Evolutionary conservation across 2,113 vertebrate genomes (phyloP).

Genomic region (Oncorhynchus clarkii): DNA sequence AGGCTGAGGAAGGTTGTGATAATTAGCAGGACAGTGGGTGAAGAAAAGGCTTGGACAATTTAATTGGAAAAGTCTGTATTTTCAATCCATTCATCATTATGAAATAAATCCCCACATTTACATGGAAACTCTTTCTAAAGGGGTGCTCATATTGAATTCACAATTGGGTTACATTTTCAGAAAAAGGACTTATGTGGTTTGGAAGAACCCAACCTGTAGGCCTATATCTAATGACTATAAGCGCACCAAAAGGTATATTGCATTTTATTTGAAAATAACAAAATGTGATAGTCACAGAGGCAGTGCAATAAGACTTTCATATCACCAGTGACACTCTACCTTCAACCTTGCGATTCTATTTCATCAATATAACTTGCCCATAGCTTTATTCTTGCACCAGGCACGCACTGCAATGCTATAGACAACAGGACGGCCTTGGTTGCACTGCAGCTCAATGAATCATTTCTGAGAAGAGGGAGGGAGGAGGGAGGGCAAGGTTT

Average conservation of each 20-base stretch:
- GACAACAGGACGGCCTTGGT: neutral
- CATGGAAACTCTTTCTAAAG: conserved; percentile 1
- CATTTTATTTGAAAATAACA: neutral
- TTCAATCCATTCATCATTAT: conserved; percentile 42
- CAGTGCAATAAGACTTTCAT: neutral
- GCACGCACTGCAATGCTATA: neutral
- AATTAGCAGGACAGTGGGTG: conserved; percentile 44
- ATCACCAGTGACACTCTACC: neutral
- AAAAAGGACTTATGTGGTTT: neutral
- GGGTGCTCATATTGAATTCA: neutral
- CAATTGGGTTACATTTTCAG: neutral
- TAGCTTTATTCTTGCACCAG: neutral
- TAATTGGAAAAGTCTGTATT: conserved; percentile 35
- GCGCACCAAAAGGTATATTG: neutral
- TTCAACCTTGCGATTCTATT: neutral
- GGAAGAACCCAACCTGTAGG: neutral
- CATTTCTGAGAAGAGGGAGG: neutral
- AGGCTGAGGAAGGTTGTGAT: conserved; percentile 14
- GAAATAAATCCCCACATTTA: conserved; percentile 22
- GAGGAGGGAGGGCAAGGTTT: neutral
- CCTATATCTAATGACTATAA: neutral
- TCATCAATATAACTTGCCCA: conserved; percentile 2
- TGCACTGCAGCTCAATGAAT: neutral
- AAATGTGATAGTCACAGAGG: neutral
- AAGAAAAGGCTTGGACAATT: conserved; percentile 33